These are phyloP conservation scores for Proisotoma minuta DNA, from an alignment of 2,888 invertebrate genomes.

Conservation along the genomic window DNA sequence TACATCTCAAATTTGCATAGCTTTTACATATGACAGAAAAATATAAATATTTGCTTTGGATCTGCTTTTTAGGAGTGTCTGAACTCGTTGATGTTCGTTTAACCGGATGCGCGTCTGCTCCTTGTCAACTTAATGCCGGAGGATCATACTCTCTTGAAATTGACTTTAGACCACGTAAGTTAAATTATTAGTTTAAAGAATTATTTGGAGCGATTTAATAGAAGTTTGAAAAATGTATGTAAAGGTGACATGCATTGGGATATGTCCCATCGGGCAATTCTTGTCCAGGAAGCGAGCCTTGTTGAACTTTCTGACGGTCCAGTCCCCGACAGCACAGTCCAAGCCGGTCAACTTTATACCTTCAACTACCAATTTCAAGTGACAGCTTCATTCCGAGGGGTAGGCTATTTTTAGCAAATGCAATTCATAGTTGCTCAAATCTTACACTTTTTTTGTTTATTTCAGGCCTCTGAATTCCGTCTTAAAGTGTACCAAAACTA, in stretches of 20 bases:
- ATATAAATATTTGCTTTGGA: not conserved
- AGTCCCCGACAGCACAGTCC: constrained; percentile 8
- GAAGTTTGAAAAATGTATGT: not conserved
- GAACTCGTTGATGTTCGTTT: constrained; percentile 8
- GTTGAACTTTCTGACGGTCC: constrained; percentile 2
- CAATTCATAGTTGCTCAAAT: too few species aligned
- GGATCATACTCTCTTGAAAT: not conserved
- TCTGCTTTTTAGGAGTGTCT: not conserved
- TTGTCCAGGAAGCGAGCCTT: not conserved
- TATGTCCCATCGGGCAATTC: not conserved
- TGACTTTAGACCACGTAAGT: constrained; percentile 13
- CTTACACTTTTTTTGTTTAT: not conserved
- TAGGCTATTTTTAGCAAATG: not conserved
- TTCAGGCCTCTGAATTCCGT: constrained; percentile 7
- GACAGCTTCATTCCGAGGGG: not conserved
- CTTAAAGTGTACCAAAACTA: constrained; percentile 9
- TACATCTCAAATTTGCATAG: not conserved
- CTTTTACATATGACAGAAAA: not conserved
- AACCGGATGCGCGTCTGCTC: not conserved
- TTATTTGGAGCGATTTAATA: not conserved
- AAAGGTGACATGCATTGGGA: constrained; percentile 12
- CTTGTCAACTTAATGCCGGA: constrained; percentile 2
- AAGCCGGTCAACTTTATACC: constrained; percentile 1
- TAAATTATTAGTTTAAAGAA: not conserved
- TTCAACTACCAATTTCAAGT: not conserved